Base-by-base conservation (phyloP, 2,888 invertebrate genomes). In the Stegana nigrithorax region DNA sequence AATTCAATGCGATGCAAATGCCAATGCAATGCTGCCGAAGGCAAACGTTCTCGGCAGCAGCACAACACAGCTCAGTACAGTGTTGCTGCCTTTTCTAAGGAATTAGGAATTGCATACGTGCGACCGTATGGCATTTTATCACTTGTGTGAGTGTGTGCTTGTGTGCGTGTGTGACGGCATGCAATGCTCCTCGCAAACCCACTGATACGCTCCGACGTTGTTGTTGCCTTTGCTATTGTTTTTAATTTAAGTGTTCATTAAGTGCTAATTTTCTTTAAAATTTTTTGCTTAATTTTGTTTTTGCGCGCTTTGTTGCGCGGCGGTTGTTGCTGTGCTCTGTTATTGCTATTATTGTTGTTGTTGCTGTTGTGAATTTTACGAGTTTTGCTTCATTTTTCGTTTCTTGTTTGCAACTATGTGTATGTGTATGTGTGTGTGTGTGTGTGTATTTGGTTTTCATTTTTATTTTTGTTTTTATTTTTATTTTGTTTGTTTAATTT, bases 401-500 rank as follows among this genome's bases (percentile, higher is more conserved):
- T n/a, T 39, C 5, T 39, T 39, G 39, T 10, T 39, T n/a, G n/a
- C n/a, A n/a, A n/a, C n/a, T n/a, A 63, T 60, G 65, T 27, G 58
- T 56, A 47, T 45, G 44, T 32, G 25, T 60, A 66, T 60, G 63
- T 60, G 36, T 29, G 36, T n/a, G 36, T 29, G 51, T 51, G 26
- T 10, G 25, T 19, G 29, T 32, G 14, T 17, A 44, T 6, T 17
- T 12, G 14, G 14, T 44, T 44, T 44, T 12, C 32, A 7, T 14
- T 8, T 8, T n/a, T 44, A 17, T 10, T 17, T 8, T 14, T 19
- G 23, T 14, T 47, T 6, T 10, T 4, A 47, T 4, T 47, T 47
- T 14, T 8, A 4, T 10, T 68, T 68, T 66, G 67, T 72, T 73
- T 75, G 74, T 65, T 72, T 78, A 77, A 78, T 75, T 77, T 68